These are phyloP conservation scores for Saccopteryx bilineata DNA, from an alignment of 2,113 vertebrate genomes.

Conservation along the genomic window DNA sequence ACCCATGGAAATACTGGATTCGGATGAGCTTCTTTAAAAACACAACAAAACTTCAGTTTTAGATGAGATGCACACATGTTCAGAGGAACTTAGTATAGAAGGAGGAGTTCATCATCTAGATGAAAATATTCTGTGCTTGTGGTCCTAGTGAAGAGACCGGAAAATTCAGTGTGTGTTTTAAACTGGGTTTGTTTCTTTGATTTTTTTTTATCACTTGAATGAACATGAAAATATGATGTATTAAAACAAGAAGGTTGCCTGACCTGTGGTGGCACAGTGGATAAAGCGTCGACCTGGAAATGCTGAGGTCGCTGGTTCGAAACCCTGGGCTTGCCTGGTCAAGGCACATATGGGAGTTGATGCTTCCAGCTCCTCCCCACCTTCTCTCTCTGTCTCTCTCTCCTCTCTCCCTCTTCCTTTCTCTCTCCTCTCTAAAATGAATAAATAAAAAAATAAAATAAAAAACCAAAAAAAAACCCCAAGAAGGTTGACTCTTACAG, in stretches of 20 bases:
- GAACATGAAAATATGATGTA: neutral
- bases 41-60: neutral
- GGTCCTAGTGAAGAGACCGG: neutral
- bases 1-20: neutral
- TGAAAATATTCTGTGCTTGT: neutral
- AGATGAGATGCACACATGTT: neutral
- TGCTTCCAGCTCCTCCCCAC: too few species aligned
- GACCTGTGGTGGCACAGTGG: too few species aligned
- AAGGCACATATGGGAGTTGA: too few species aligned
- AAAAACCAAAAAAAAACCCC: too few species aligned
- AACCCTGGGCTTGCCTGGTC: too few species aligned
- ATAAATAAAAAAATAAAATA: too few species aligned
- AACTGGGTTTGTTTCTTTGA: neutral
- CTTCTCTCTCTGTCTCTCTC: too few species aligned
- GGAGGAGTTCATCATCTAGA: neutral
- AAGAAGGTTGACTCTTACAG: neutral
- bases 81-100: neutral
- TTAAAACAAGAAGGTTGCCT: neutral
- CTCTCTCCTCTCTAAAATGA: too few species aligned
- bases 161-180: neutral
- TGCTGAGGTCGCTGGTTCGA: too few species aligned
- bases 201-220: neutral
- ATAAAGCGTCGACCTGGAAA: too few species aligned
- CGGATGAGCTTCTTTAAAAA: neutral
- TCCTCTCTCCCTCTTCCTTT: too few species aligned